Evolutionary conservation across 2,888 invertebrate genomes (phyloP), one percentile per base, ranked within the genome.

Genomic region (Pristionchus fissidentatus): DNA sequence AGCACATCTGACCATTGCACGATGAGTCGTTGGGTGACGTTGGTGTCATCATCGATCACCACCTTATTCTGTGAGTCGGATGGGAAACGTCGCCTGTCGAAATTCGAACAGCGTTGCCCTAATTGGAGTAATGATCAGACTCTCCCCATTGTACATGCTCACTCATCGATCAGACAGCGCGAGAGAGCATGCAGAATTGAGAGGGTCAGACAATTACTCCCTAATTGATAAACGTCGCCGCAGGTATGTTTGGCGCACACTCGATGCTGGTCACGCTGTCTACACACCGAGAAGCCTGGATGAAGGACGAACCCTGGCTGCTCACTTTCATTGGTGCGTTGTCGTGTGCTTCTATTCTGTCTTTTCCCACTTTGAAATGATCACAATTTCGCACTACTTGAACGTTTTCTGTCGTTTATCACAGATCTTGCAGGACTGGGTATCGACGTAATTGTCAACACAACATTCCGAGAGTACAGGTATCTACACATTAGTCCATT

Each of bases 1-100:
- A 29, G 62, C 62, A 32, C 62, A 62, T 35, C 15, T 62, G 62
- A 29, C 62, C 29, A 29, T 62, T 35, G n/a, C 15, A 32, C 35
- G 32, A 15, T 15, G 32, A 62, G 62, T 22, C 32, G 62, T n/a
- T 62, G 62, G n/a, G n/a, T 29, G 32, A 62, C 35, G 62, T 62
- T 62, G 15, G 62, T 62, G 62, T 35, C 62, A 19, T n/a, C n/a
- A n/a, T 32, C 19, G 32, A 62, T 62, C 62, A 8, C 35, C 15
- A 10, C 62, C 32, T 29, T 62, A 35, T n/a, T 62, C 62, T 29
- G 62, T 62, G 62, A 10, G 62, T 62, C 7, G 35, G 29, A n/a
- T 62, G 32, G 29, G 62, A 62, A 62, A 62, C 62, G 62, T 62
- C 62, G 62, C 62, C 62, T 62, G 62, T 62, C 32, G 62, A 29